phyloP scores from a whole-genome alignment of 2,888 invertebrate genomes.

The Drosophila limbata region DNA sequence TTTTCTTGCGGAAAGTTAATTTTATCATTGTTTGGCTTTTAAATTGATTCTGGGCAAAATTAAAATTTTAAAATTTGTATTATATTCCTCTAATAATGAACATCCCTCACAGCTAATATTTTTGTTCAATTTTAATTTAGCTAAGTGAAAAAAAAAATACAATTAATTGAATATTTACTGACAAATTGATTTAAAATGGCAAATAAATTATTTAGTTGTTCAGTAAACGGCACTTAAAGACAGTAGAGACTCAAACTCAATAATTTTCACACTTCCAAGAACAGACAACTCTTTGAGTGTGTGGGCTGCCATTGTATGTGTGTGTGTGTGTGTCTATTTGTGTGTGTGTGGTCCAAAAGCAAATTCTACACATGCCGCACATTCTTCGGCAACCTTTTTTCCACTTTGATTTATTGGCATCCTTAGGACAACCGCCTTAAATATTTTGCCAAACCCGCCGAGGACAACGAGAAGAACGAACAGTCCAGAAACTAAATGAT shows the following conservation, averaged over 20 bases:
- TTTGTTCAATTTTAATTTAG: neutral
- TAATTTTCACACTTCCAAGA: conserved; percentile 37
- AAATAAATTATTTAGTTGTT: conserved; percentile 29
- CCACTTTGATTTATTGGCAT: conserved; percentile 81
- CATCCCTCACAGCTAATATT: neutral
- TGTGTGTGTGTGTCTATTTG: conserved; percentile 22
- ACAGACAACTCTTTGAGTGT: conserved; percentile 49
- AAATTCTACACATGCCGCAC: conserved; percentile 77
- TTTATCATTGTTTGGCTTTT: no score
- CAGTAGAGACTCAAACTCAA: conserved; percentile 33
- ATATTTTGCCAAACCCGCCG: conserved; percentile 60
- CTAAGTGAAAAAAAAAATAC: conserved; percentile 4
- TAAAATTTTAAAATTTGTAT: no score
- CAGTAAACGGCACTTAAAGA: conserved; percentile 23
- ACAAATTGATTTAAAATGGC: conserved; percentile 3
- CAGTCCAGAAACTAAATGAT: conserved; percentile 31
- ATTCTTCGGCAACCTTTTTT: conserved; percentile 78
- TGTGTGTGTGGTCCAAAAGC: conserved; percentile 50
- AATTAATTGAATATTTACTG: conserved; percentile 60
- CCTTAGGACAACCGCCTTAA: conserved; percentile 77
- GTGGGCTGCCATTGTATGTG: conserved; percentile 1
- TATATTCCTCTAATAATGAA: no score
- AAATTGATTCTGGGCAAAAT: no score
- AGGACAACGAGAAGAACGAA: neutral
- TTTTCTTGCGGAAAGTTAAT: no score